phyloP scores from a whole-genome alignment of 2,888 invertebrate species.

The Philereme transversata region DNA sequence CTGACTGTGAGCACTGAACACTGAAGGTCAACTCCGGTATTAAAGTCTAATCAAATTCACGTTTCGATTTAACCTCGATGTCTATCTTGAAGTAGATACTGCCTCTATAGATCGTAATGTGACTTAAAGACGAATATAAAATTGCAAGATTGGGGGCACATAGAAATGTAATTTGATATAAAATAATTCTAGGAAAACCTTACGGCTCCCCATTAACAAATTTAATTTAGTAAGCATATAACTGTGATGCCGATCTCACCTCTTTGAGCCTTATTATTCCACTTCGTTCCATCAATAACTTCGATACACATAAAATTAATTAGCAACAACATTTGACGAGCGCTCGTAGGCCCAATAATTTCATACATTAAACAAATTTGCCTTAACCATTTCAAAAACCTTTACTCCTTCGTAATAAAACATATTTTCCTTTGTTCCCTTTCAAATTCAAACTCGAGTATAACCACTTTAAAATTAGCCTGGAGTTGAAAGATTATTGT shows the following conservation, averaged over 20 bases:
- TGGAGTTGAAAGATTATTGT: conserved; percentile 5
- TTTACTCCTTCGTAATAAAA: conserved; percentile 43
- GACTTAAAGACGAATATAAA: too few relatives aligned
- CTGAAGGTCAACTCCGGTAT: too few relatives aligned
- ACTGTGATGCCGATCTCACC: conserved; percentile 10
- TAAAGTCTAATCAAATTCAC: too few relatives aligned
- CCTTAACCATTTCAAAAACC: conserved; percentile 23
- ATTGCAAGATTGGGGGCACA: too few relatives aligned
- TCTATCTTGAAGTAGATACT: too few relatives aligned
- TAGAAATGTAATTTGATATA: too few relatives aligned
- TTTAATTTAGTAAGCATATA: not conserved
- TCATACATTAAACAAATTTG: conserved; percentile 31
- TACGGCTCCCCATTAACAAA: too few relatives aligned
- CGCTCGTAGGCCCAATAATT: conserved; percentile 31
- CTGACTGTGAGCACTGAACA: too few relatives aligned
- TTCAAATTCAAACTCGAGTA: conserved; percentile 35
- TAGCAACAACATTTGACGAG: conserved; percentile 34
- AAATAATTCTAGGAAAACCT: too few relatives aligned
- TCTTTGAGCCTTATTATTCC: not conserved
- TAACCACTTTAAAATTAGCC: conserved; percentile 43
- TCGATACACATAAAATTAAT: conserved; percentile 40
- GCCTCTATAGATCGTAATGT: too few relatives aligned
- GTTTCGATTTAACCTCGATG: too few relatives aligned
- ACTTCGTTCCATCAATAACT: conserved; percentile 23
- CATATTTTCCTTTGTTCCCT: conserved; percentile 44